Evolutionary conservation across 2,888 invertebrate species (phyloP).

Genomic region (Lasioglossum figueresi): DNA sequence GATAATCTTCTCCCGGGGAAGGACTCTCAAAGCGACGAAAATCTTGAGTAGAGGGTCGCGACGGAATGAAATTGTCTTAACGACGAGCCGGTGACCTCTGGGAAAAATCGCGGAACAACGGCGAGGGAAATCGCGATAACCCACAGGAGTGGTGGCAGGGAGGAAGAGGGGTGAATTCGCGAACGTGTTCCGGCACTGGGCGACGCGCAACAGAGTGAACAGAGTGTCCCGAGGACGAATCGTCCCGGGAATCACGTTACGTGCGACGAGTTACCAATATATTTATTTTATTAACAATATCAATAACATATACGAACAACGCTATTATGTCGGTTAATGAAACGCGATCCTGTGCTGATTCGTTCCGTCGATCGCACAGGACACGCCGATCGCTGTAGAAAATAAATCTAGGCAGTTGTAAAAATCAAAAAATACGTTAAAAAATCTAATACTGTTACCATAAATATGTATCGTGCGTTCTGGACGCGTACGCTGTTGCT

Average conservation of each 20-base stretch:
- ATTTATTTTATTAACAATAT: conserved; percentile 60
- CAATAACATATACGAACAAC: conserved; percentile 47
- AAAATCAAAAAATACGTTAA: conserved; percentile 30
- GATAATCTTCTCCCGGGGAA: conserved; percentile 43
- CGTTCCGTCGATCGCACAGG: neutral
- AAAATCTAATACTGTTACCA: conserved; percentile 65
- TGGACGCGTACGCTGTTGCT: neutral
- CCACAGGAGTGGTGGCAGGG: fast-evolving
- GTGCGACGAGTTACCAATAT: neutral
- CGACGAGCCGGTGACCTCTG: neutral
- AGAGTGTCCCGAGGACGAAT: neutral
- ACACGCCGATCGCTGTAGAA: conserved; percentile 26
- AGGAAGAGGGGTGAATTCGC: neutral
- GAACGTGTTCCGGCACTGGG: neutral
- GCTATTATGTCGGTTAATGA: conserved; percentile 37
- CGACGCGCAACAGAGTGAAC: neutral
- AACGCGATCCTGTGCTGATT: conserved; percentile 15
- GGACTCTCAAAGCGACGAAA: conserved; percentile 16
- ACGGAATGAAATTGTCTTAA: conserved; percentile 21
- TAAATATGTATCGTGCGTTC: conserved; percentile 54
- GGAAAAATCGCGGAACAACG: neutral
- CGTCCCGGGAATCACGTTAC: conserved; percentile 2
- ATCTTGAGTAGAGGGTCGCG: neutral
- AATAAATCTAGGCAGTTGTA: conserved; percentile 37
- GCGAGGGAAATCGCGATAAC: neutral